Evolutionary conservation across 2,113 vertebrate species (phyloP).

Genomic region (Ploceus nigricollis): DNA sequence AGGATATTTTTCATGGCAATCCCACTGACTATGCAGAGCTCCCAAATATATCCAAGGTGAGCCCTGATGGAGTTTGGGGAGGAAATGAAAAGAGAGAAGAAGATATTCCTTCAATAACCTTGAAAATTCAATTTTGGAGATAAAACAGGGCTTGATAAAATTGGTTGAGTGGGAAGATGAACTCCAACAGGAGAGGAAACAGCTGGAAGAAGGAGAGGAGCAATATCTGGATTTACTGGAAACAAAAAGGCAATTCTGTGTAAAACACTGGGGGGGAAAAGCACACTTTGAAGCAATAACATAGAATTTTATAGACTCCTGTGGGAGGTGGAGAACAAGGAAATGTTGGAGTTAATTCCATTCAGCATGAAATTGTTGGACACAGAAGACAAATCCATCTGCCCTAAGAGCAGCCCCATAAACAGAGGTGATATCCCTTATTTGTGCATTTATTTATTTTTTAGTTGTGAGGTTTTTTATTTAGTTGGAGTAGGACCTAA

Average conservation of each 20-base stretch:
- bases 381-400: neutral
- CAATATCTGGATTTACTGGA: neutral
- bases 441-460: neutral
- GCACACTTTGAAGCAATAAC: neutral
- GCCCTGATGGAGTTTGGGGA: neutral
- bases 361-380: neutral
- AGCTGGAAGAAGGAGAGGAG: neutral
- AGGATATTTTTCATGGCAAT: neutral
- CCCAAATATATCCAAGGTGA: neutral
- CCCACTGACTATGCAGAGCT: neutral
- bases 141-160: constrained; percentile 59
- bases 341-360: neutral
- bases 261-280: neutral
- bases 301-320: neutral
- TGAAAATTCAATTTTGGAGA: constrained; percentile 67
- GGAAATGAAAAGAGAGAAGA: constrained; percentile 26
- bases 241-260: constrained; percentile 1
- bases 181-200: constrained; percentile 10
- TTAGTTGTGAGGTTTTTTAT: neutral
- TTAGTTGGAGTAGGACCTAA: neutral
- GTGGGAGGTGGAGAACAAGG: neutral
- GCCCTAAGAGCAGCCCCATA: neutral
- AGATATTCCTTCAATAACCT: constrained; percentile 56
- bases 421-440: neutral
- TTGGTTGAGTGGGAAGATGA: neutral